Evolutionary conservation across 2,113 vertebrate species (phyloP).

Genomic region (Morone chrysops): DNA sequence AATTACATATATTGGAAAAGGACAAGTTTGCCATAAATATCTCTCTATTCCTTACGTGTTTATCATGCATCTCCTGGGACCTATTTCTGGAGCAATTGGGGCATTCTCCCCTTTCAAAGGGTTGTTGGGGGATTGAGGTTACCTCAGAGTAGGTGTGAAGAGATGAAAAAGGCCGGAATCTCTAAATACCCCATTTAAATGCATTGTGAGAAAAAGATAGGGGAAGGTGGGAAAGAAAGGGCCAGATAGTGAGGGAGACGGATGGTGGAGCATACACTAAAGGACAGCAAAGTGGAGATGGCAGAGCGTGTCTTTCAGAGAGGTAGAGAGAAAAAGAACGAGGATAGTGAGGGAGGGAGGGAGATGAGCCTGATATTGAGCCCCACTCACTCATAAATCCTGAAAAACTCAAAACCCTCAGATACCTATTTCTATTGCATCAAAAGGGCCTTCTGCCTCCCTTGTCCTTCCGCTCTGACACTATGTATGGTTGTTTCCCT

Average conservation of each 20-base stretch:
- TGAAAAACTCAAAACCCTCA: conserved; percentile 39
- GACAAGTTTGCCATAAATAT: conserved; percentile 41
- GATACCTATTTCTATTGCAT: conserved; percentile 38
- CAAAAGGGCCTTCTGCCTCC: conserved; percentile 7
- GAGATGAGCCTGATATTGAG: conserved; percentile 59
- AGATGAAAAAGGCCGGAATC: conserved; percentile 62
- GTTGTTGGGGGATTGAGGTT: conserved; percentile 66
- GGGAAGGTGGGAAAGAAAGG: conserved; percentile 52
- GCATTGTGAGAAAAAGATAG: conserved; percentile 76
- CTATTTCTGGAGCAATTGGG: conserved; percentile 51
- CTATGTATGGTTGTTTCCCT: not conserved
- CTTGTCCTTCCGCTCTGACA: conserved; percentile 9
- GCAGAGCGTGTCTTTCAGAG: conserved; percentile 57
- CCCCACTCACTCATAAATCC: conserved; percentile 68
- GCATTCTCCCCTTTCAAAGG: conserved; percentile 53
- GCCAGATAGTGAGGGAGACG: conserved; percentile 66
- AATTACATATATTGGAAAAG: conserved; percentile 27
- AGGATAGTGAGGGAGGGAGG: not conserved
- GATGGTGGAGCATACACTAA: conserved; percentile 71
- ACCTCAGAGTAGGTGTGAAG: conserved; percentile 58
- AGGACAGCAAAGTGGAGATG: conserved; percentile 72
- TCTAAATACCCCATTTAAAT: conserved; percentile 80
- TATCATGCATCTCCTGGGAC: conserved; percentile 43
- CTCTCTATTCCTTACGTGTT: conserved; percentile 23
- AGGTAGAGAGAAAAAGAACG: conserved; percentile 26